These are phyloP conservation scores for Gila robusta DNA, from an alignment of 2,797 vertebrate species.

Conservation along the genomic window DNA sequence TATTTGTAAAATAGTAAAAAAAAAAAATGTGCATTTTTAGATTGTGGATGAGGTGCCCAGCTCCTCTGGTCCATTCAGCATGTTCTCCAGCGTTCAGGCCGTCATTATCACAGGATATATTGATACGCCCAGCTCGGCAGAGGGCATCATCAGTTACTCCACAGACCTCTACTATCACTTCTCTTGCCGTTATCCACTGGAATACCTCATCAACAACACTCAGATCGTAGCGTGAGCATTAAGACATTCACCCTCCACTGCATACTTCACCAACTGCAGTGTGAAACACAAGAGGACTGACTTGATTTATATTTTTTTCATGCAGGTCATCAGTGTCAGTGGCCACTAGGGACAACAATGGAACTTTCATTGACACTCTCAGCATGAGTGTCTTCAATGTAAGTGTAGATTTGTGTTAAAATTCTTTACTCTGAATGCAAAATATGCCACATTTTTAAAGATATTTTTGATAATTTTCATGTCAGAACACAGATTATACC, in stretches of 20 bases:
- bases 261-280: background rate
- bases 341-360: constrained; percentile 79
- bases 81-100: constrained; percentile 77
- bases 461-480: constrained; percentile 9
- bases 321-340: constrained; percentile 82
- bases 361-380: constrained; percentile 81
- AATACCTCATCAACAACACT: constrained; percentile 83
- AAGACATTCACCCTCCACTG: background rate
- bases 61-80: constrained; percentile 70
- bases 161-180: constrained; percentile 84
- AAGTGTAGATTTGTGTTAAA: constrained; percentile 54
- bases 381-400: constrained; percentile 80
- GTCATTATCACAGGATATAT: constrained; percentile 80
- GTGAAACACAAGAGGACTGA: background rate
- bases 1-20: no score
- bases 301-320: background rate
- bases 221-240: constrained; percentile 78
- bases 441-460: background rate
- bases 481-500: constrained; percentile 71
- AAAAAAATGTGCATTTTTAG: constrained; percentile 59
- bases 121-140: constrained; percentile 71
- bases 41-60: constrained; percentile 79
- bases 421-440: background rate
- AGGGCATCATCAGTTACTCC: constrained; percentile 79
- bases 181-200: constrained; percentile 82